Evolutionary conservation across 2,888 invertebrate species (phyloP).

Genomic region (Scrobipalpa costella): DNA sequence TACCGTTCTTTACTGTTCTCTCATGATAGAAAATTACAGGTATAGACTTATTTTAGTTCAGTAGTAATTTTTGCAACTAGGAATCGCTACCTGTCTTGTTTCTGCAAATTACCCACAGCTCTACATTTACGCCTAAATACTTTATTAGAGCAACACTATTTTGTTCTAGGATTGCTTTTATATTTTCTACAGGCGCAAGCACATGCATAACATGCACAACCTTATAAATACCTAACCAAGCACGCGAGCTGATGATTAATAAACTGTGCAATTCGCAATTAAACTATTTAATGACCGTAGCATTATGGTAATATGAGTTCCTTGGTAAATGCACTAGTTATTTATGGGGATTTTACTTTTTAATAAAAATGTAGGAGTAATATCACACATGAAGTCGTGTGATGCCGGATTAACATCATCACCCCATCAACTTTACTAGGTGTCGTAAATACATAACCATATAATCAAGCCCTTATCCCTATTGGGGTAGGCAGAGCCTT

Average conservation of each 20-base stretch:
- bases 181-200: conserved; percentile 2
- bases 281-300: conserved; percentile 4
- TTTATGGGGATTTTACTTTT: background rate
- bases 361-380: background rate
- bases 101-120: no score
- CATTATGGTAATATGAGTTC: background rate
- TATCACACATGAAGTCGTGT: no score
- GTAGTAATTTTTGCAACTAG: no score
- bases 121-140: background rate
- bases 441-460: no score
- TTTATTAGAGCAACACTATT: conserved; percentile 11
- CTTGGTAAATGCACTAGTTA: background rate
- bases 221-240: background rate
- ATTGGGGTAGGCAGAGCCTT: no score
- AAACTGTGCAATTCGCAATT: conserved; percentile 3
- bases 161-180: background rate
- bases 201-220: background rate
- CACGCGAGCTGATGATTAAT: background rate
- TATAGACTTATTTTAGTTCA: no score
- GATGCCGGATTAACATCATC: no score
- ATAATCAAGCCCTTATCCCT: no score
- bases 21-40: no score
- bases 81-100: no score
- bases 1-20: no score
- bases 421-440: no score